phyloP scores from a whole-genome alignment of 2,888 invertebrate species.

The Yponomeuta cagnagella region DNA sequence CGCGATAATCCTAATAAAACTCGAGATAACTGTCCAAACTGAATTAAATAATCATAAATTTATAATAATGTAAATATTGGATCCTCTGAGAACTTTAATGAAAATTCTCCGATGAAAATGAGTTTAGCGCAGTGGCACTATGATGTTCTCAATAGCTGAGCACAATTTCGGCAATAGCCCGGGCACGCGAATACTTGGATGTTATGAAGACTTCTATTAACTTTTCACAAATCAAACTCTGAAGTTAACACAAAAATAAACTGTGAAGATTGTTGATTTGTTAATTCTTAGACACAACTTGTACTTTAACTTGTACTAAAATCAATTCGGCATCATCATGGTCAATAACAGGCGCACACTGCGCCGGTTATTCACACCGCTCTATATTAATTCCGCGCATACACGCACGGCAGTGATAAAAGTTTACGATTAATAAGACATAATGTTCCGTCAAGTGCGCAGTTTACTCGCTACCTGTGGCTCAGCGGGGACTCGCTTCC shows the following conservation, averaged over 20 bases:
- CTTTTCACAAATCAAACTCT: too few species aligned
- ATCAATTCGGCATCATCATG: too few species aligned
- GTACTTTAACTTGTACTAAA: too few species aligned
- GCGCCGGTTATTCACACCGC: neutral
- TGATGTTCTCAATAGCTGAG: neutral
- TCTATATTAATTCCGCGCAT: neutral
- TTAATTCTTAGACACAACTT: too few species aligned
- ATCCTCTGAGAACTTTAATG: neutral
- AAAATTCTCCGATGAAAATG: neutral
- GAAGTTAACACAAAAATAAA: too few species aligned
- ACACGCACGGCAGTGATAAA: neutral
- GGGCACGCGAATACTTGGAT: too few species aligned
- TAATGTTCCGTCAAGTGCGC: slow-evolving; percentile 1
- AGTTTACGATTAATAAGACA: neutral
- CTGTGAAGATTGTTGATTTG: too few species aligned
- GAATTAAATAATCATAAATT: neutral
- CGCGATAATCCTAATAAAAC: slow-evolving; percentile 5
- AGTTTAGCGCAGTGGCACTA: neutral
- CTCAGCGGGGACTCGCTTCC: neutral
- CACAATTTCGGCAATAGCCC: neutral
- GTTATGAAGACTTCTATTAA: too few species aligned
- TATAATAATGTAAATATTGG: neutral
- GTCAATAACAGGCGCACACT: too few species aligned
- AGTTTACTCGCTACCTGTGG: neutral
- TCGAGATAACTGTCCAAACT: neutral